phyloP scores from a whole-genome alignment of 2,113 vertebrate genomes.

The Myxocyprinus asiaticus region DNA sequence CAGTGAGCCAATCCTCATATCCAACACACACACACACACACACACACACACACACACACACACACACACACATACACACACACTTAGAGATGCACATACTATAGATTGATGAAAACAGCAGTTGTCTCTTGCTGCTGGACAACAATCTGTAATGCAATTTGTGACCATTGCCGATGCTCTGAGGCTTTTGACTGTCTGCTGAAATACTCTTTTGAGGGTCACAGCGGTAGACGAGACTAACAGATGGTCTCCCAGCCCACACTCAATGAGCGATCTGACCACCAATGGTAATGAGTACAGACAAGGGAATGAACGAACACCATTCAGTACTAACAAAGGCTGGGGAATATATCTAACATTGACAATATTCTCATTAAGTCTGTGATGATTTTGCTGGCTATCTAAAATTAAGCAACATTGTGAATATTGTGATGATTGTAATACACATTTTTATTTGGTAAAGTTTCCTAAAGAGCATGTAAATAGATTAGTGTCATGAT shows the following conservation, averaged over 20 bases:
- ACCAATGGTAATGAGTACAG: background rate
- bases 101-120: constrained; percentile 24
- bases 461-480: no score
- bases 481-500: no score
- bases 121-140: constrained; percentile 1
- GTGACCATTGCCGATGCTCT: background rate
- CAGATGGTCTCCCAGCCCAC: constrained; percentile 38
- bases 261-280: constrained; percentile 31
- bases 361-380: no score
- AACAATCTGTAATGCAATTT: constrained; percentile 1
- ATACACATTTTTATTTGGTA: no score
- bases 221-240: constrained; percentile 35
- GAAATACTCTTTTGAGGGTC: constrained; percentile 36
- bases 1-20: constrained; percentile 2
- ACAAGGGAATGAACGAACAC: background rate
- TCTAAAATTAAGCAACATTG: no score
- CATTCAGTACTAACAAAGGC: background rate
- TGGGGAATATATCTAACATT: no score
- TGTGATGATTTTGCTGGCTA: no score
- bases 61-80: no score
- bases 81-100: constrained; percentile 13
- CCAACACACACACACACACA: constrained; percentile 6
- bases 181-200: background rate
- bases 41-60: no score
- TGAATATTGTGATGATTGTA: no score